These are phyloP conservation scores for Xestoiulus laeticollis DNA, from an alignment of 2,888 invertebrate genomes.

Conservation along the genomic window DNA sequence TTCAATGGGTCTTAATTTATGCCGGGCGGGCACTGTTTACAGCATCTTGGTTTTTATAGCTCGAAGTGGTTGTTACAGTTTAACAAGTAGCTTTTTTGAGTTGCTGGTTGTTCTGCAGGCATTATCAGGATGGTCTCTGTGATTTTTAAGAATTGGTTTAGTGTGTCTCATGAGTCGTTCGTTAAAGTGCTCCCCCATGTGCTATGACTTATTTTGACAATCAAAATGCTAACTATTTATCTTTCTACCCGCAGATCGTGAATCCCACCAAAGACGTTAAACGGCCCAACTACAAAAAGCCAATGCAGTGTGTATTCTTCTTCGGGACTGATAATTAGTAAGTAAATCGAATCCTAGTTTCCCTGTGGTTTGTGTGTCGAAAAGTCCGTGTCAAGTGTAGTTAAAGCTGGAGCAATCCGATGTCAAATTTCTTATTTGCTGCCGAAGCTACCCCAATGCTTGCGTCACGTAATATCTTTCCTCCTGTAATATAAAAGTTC, in stretches of 20 bases:
- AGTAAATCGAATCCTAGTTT: slow-evolving; percentile 67
- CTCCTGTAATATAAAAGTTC: too few relatives aligned
- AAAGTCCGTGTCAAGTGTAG: not conserved
- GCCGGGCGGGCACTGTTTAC: not conserved
- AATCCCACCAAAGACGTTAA: slow-evolving; percentile 80
- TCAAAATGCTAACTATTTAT: not conserved
- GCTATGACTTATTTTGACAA: too few relatives aligned
- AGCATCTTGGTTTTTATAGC: not conserved
- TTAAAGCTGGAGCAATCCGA: not conserved
- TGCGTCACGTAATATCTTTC: too few relatives aligned
- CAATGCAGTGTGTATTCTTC: slow-evolving; percentile 87
- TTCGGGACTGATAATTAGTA: slow-evolving; percentile 96
- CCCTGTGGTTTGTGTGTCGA: not conserved
- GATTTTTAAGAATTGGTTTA: too few relatives aligned
- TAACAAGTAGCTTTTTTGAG: not conserved
- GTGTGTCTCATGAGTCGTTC: too few relatives aligned
- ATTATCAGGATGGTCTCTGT: too few relatives aligned
- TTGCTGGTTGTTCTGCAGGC: too few relatives aligned
- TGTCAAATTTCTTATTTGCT: too few relatives aligned
- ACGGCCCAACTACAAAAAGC: slow-evolving; percentile 76
- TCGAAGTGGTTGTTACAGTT: not conserved
- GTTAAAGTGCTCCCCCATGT: too few relatives aligned
- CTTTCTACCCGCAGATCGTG: slow-evolving; percentile 74
- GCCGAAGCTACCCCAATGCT: too few relatives aligned
- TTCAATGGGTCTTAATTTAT: not conserved